phyloP scores from a whole-genome alignment of 2,113 vertebrate species.

The Oryzias melastigma region DNA sequence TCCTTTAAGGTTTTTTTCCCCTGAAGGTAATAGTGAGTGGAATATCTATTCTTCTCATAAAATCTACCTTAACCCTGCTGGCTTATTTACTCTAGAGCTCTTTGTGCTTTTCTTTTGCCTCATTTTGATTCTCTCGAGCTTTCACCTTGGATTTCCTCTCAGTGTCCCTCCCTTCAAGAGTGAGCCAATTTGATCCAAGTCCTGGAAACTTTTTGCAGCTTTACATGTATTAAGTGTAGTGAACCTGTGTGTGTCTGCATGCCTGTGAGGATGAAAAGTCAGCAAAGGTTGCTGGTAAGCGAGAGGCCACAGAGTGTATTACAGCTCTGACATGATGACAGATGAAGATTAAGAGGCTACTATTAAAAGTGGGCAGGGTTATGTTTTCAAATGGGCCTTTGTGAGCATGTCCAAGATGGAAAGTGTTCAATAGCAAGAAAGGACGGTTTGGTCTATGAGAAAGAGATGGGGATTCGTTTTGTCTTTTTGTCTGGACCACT shows the following conservation, averaged over 20 bases:
- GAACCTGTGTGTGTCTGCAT: slow-evolving; percentile 23
- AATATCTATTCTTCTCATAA: slow-evolving; percentile 49
- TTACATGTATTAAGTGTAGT: slow-evolving; percentile 14
- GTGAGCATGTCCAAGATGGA: slow-evolving; percentile 62
- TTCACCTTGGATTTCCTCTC: slow-evolving; percentile 64
- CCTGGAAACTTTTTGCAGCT: slow-evolving; percentile 52
- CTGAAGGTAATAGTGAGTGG: slow-evolving; percentile 53
- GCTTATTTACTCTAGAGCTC: slow-evolving; percentile 45
- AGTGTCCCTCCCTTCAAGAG: slow-evolving; percentile 48
- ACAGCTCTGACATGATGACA: slow-evolving; percentile 67
- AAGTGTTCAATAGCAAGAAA: slow-evolving; percentile 61
- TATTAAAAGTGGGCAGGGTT: slow-evolving; percentile 62
- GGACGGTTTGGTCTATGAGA: slow-evolving; percentile 39
- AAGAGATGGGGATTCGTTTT: slow-evolving; percentile 7
- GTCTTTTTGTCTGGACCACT: slow-evolving; percentile 33
- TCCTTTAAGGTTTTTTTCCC: slow-evolving; percentile 23
- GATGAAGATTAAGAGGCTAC: slow-evolving; percentile 76
- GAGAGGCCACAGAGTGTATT: slow-evolving; percentile 53
- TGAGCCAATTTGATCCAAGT: slow-evolving; percentile 54
- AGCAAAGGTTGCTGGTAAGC: slow-evolving; percentile 34
- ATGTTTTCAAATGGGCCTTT: slow-evolving; percentile 49
- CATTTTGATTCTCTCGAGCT: slow-evolving; percentile 27
- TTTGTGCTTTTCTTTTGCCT: slow-evolving; percentile 36
- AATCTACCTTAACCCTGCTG: slow-evolving; percentile 48
- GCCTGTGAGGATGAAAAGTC: slow-evolving; percentile 34